Base-by-base conservation (phyloP, 2,113 vertebrate genomes). In the Motacilla alba region DNA sequence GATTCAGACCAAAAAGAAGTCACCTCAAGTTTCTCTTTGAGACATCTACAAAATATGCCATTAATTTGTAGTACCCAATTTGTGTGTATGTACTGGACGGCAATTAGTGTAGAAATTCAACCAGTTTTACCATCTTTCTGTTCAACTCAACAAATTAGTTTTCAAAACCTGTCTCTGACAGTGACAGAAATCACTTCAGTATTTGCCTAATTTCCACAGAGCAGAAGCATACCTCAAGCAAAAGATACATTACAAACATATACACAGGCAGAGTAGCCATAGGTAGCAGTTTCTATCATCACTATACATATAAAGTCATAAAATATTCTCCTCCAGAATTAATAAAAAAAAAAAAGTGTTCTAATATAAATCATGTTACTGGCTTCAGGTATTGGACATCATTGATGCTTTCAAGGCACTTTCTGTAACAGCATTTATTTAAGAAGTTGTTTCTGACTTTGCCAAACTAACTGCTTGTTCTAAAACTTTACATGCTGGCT, bases 1-100 rank as follows among this genome's bases (percentile, higher is more conserved):
- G 44, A 93, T 90, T 94, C 64, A 64, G 86, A 69, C 85, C 83
- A 59, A 83, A 95, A 95, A 86, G 50, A 93, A 77, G 82, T 92
- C 87, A 87, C 59, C 30, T 94, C 59, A 90, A 95, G 67, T 55
- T 95, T 95, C 56, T 85, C 90, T 88, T 76, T 77, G 81, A 91
- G 90, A 93, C 73, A 78, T 93, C 89, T 69, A 72, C n/a, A 95
- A 93, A 90, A 90, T 39, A 95, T 3, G 53, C 37, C 83, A 66
- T 72, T 93, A 89, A 95, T 95, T 66, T 94, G 58, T 59, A 84
- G 73, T 62, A 78, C 59, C 49, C n/a, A 90, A 92, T 84, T 92
- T 79, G 23, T 76, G 31, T 76, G 68, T 37, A 90, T 81, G 68
- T 52, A 75, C 64, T 69, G 53, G 46, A 83, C 70, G 49, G 80